Conservation (phyloP, 2,888 invertebrate species). For the Neria commutata region DNA sequence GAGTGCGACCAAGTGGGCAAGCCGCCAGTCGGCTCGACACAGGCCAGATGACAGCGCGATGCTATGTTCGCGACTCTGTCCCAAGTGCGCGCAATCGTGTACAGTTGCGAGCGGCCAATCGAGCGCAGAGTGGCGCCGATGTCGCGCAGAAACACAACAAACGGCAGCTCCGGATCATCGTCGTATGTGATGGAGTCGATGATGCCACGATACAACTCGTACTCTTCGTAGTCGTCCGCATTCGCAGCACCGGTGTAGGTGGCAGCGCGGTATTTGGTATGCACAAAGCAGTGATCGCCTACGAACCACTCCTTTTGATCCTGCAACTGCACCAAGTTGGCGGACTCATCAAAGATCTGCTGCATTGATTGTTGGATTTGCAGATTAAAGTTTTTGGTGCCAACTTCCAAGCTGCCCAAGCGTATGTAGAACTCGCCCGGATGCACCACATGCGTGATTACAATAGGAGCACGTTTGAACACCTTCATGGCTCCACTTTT, state of each 20-base stretch:
- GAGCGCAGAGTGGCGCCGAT: constrained; percentile 65
- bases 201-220: constrained; percentile 66
- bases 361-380: constrained; percentile 63
- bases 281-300: constrained; percentile 64
- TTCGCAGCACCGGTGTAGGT: not conserved
- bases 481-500: constrained; percentile 6
- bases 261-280: constrained; percentile 57
- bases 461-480: constrained; percentile 44
- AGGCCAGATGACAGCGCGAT: constrained; percentile 72
- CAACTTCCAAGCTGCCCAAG: constrained; percentile 62
- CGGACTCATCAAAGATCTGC: not conserved
- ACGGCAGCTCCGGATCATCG: constrained; percentile 29
- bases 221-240: not conserved
- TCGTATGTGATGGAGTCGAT: constrained; percentile 43
- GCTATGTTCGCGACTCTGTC: constrained; percentile 65
- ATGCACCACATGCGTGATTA: constrained; percentile 64
- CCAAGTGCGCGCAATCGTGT: constrained; percentile 65
- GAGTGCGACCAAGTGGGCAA: constrained; percentile 52
- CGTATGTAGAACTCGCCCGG: constrained; percentile 70
- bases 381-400: constrained; percentile 63
- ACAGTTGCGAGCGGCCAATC: constrained; percentile 62
- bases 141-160: constrained; percentile 70
- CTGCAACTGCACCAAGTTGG: not conserved
- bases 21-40: constrained; percentile 73
- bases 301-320: constrained; percentile 62